phyloP scores from a whole-genome alignment of 1,140 invertebrate genomes.

The Lutraria rhynchaena region DNA sequence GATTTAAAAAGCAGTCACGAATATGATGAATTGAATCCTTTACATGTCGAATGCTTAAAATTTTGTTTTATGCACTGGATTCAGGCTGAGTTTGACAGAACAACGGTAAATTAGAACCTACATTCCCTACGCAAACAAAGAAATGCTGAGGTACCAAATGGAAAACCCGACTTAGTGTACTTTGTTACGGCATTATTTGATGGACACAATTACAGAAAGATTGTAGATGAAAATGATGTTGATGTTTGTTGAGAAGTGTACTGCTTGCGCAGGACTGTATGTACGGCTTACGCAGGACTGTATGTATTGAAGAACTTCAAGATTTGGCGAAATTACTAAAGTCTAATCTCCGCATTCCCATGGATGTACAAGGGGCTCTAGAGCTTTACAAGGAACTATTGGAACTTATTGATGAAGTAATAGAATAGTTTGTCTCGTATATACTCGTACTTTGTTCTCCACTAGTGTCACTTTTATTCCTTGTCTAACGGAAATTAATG shows the following conservation, averaged over 20 bases:
- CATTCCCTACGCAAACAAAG: slow-evolving; percentile 10
- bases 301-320: slow-evolving; percentile 15
- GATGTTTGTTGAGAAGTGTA: slow-evolving; percentile 9
- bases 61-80: slow-evolving; percentile 7
- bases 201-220: slow-evolving; percentile 1
- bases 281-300: neutral
- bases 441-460: too few relatives aligned
- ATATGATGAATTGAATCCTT: neutral
- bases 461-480: too few relatives aligned
- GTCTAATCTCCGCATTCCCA: slow-evolving; percentile 14
- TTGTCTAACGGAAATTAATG: too few relatives aligned
- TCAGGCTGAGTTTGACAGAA: slow-evolving; percentile 4
- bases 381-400: slow-evolving; percentile 15
- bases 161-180: slow-evolving; percentile 29
- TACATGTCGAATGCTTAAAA: neutral
- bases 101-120: slow-evolving; percentile 4
- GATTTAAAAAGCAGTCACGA: neutral
- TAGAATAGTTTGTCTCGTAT: slow-evolving; percentile 19
- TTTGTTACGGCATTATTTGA: slow-evolving; percentile 25
- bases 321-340: slow-evolving; percentile 16
- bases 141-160: neutral
- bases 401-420: slow-evolving; percentile 1
- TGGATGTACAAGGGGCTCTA: neutral
- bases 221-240: slow-evolving; percentile 14
- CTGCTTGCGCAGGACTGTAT: neutral